Percentiles rank a stretch among this genome's conserved stretches.
Conservation (phyloP, 2,797 vertebrate genomes). For the Gallirallus australis region DNA sequence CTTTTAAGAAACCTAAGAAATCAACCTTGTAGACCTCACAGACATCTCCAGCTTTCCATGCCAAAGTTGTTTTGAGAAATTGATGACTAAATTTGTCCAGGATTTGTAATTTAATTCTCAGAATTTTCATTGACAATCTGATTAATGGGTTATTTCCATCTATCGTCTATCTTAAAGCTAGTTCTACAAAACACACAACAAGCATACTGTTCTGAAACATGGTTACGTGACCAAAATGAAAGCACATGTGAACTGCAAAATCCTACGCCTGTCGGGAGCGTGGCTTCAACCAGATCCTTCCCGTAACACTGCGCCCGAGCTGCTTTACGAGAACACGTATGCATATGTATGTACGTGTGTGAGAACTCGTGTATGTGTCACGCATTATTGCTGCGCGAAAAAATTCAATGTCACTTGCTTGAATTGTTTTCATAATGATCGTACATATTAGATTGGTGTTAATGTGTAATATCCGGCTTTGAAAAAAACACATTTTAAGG, state of each 20-base stretch:
- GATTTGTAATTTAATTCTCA: slow-evolving; percentile 72
- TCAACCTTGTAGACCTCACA: slow-evolving; percentile 42
- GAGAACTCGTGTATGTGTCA: not conserved
- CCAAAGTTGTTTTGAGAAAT: slow-evolving; percentile 51
- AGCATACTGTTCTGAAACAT: slow-evolving; percentile 7
- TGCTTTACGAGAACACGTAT: slow-evolving; percentile 75
- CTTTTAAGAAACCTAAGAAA: slow-evolving; percentile 13
- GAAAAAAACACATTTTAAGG: slow-evolving; percentile 45
- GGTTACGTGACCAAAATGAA: slow-evolving; percentile 58
- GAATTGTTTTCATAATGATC: slow-evolving; percentile 32
- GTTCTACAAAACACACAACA: slow-evolving; percentile 24
- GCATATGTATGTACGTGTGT: not conserved
- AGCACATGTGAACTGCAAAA: slow-evolving; percentile 10
- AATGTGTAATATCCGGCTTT: slow-evolving; percentile 29
- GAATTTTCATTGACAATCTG: slow-evolving; percentile 76
- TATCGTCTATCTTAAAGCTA: not conserved
- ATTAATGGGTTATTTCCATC: slow-evolving; percentile 69
- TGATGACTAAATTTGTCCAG: slow-evolving; percentile 74
- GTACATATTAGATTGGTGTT: slow-evolving; percentile 8
- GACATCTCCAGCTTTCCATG: slow-evolving; percentile 32
- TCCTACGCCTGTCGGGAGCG: slow-evolving; percentile 38
- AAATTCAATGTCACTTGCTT: not conserved
- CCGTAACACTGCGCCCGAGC: slow-evolving; percentile 23
- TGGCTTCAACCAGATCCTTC: slow-evolving; percentile 53
- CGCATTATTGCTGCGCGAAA: not conserved